Evolutionary conservation across 2,113 vertebrate genomes (phyloP), one percentile per base, ranked within the genome.

Genomic region (Phasianus colchicus): DNA sequence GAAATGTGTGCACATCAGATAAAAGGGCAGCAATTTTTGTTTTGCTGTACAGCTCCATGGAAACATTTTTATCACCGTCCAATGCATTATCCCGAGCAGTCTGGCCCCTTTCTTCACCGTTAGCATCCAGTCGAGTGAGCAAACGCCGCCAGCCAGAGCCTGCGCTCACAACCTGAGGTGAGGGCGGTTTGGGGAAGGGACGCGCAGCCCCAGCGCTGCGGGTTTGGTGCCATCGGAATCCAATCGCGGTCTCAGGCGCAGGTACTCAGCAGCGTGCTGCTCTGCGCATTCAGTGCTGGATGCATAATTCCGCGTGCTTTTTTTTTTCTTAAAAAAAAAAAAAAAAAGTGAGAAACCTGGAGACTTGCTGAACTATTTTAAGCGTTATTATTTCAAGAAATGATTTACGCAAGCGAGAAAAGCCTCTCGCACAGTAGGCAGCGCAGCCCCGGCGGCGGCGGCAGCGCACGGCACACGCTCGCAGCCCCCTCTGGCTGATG

Each of bases 1-100:
- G 95, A 97, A 97, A 96, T 97, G 96, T 96, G 94, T 96, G 89
- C 78, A 71, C 95, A 96, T 97, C 92, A 94, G 96, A 97, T 96
- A 97, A 97, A 97, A 98, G 92, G 95, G 89, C 89, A 96, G 83
- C 54, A 38, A 86, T 92, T 92, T 90, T 76, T 96, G 87, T 97
- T 97, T 95, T 93, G 80, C 90, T 89, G 10, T 61, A 52, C 83
- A 94, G 82, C 86, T 97, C 91, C 88, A 86, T 93, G 65, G 93
- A 91, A 96, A 96, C 92, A 95, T 91, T 96, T 97, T 88, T 92
- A 93, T 92, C 57, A 86, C 80, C 60, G 14, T 90, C 57, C 84
- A 85, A 67, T 84, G 18, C 73, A 34, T 86, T 96, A 95, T 84
- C 92, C 85, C 61, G 38, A 88, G 94, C 85, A 95, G 69, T 66